A percentile compares a stretch with the other conserved stretches of the same genome.
These are phyloP conservation scores for Megalops cyprinoides DNA, from an alignment of 2,797 vertebrate species.

Conservation along the genomic window DNA sequence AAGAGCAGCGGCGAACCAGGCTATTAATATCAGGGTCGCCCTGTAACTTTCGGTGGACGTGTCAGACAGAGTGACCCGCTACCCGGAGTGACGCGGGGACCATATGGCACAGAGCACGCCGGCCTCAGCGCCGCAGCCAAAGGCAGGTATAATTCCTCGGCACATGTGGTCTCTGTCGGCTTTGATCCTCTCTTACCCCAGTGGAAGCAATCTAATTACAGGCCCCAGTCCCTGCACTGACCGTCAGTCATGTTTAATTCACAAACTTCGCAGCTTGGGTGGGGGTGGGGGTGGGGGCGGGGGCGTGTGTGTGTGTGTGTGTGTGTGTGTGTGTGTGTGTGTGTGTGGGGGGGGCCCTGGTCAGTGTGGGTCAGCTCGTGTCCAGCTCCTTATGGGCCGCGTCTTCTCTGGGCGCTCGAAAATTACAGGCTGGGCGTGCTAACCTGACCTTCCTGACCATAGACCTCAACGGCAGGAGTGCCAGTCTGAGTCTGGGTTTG, in stretches of 20 bases:
- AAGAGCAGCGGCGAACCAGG: not conserved
- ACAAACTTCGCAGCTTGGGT: slow-evolving; percentile 25
- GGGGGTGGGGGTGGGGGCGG: too few species aligned
- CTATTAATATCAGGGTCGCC: not conserved
- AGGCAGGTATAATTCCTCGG: slow-evolving; percentile 46
- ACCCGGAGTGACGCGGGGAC: slow-evolving; percentile 33
- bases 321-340: too few species aligned
- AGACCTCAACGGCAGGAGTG: not conserved
- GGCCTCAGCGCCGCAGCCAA: slow-evolving; percentile 24
- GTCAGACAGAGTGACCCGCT: slow-evolving; percentile 25
- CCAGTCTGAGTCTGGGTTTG: not conserved
- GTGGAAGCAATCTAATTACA: slow-evolving; percentile 47
- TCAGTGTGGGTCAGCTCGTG: slow-evolving; percentile 19
- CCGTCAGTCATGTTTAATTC: slow-evolving; percentile 41
- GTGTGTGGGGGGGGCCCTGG: too few species aligned
- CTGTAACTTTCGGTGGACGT: not conserved
- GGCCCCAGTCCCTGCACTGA: slow-evolving; percentile 27
- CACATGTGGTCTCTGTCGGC: slow-evolving; percentile 46
- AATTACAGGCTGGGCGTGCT: slow-evolving; percentile 21
- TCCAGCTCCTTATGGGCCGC: not conserved
- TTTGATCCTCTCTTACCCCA: slow-evolving; percentile 47
- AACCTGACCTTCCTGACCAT: not conserved
- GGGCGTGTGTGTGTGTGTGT: too few species aligned
- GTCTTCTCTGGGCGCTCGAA: not conserved
- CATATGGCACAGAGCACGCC: slow-evolving; percentile 40